Conservation (phyloP, 2,797 vertebrate species). For the Thalassophryne amazonica region DNA sequence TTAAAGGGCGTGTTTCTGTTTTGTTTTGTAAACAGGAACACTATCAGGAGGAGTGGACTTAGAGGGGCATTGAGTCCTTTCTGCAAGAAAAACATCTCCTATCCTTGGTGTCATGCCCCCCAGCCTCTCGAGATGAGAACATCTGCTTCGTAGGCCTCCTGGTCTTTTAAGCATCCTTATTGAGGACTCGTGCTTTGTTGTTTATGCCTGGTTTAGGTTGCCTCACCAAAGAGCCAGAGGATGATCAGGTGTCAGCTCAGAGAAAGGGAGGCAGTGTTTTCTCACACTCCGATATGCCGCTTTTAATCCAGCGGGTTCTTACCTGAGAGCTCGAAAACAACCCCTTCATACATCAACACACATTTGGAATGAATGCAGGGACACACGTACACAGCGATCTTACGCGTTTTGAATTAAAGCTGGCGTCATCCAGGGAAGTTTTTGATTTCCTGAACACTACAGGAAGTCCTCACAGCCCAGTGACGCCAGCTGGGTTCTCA, state of each 20-base stretch:
- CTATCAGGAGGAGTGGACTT: constrained; percentile 8
- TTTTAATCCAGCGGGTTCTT: constrained; percentile 31
- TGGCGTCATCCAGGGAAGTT: constrained; percentile 11
- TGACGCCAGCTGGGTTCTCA: constrained; percentile 55
- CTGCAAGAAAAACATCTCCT: constrained; percentile 15
- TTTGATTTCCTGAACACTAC: constrained; percentile 59
- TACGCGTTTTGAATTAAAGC: constrained; percentile 15
- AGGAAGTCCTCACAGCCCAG: constrained; percentile 55
- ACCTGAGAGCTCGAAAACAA: constrained; percentile 45
- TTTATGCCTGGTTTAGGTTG: constrained; percentile 72
- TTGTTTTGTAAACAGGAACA: constrained; percentile 56
- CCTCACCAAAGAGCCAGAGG: constrained; percentile 44
- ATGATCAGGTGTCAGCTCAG: constrained; percentile 66
- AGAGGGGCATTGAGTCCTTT: neutral
- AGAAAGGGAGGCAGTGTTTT: constrained; percentile 74
- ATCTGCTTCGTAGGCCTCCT: constrained; percentile 25
- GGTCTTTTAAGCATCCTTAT: constrained; percentile 60
- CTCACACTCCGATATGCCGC: constrained; percentile 70
- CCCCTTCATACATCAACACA: constrained; percentile 4
- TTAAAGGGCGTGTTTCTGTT: constrained; percentile 34
- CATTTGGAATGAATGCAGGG: constrained; percentile 2
- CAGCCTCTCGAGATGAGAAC: constrained; percentile 23
- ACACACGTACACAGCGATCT: neutral
- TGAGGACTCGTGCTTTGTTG: constrained; percentile 69
- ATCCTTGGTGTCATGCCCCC: constrained; percentile 3